Evolutionary conservation across 2,113 vertebrate genomes (phyloP), one percentile per base, ranked within the genome.

Genomic region (Tricholaema leucomelas): DNA sequence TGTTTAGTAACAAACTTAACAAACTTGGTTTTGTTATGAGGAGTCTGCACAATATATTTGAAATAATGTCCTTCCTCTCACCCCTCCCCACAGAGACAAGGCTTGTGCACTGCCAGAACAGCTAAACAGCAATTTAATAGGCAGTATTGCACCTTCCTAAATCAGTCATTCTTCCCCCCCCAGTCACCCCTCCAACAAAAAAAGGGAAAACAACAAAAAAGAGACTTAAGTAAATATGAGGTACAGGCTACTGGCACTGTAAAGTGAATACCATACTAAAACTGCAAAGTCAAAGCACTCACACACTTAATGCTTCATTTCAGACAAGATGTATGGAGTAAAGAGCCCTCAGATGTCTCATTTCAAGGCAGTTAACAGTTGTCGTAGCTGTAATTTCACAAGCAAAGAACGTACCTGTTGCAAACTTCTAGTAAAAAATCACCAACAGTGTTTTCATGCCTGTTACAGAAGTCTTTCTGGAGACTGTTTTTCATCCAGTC

Each of bases 401-500:
- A 59, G 36, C 50, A 48, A 48, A 75, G 60, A 73, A 98, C 99
- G 84, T 97, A 99, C 99, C 96, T 99, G 97, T 97, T 84, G 81
- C 98, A 98, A 94, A 99, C 98, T 19, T 94, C 96, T 70, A 97
- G 94, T 88, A 99, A 97, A 95, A 99, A 99, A 30, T 96, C 94
- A 83, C 78, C 98, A 97, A 99, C 99, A 59, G 98, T 96, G 65
- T 91, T 92, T 73, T 98, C 96, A 2, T 99, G 99, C 73, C 94
- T 98, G 73, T 97, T 98, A 97, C 99, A 99, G 96, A 99, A 97
- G 91, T 97, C 98, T 96, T 91, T 98, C 97, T 99, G 99, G 86
- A 99, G 97, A 17, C 81, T 92, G 50, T 90, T 99, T 97, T 99
- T 99, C 97, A 98, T 91, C 98, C 98, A 99, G 94, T 98, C 98